These are phyloP conservation scores for Bombus difficillimus DNA, from an alignment of 1,140 invertebrate species.

Conservation along the genomic window DNA sequence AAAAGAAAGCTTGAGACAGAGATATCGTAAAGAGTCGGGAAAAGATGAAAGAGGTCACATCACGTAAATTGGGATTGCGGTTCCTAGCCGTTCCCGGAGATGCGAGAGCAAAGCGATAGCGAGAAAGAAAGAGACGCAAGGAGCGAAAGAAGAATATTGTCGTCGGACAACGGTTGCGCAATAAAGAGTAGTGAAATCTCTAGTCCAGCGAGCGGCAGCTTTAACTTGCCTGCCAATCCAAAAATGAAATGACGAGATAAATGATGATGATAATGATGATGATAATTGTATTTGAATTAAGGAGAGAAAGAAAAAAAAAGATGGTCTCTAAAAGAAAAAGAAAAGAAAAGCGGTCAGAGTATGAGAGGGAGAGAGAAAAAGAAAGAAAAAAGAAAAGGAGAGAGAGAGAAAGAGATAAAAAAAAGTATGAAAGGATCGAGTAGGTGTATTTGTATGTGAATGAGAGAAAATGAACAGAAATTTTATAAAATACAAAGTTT, in stretches of 20 bases:
- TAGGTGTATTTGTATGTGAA: neutral
- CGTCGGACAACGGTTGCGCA: slow-evolving; percentile 71
- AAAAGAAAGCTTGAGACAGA: neutral
- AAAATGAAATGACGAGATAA: slow-evolving; percentile 64
- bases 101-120: slow-evolving; percentile 28
- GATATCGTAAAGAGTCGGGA: neutral
- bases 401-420: slow-evolving; percentile 3
- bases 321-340: slow-evolving; percentile 27
- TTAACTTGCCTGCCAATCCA: slow-evolving; percentile 78
- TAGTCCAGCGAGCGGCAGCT: slow-evolving; percentile 81
- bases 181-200: slow-evolving; percentile 83
- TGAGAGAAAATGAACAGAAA: slow-evolving; percentile 35
- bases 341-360: slow-evolving; percentile 26
- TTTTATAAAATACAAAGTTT: slow-evolving; percentile 65
- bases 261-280: neutral
- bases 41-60: neutral
- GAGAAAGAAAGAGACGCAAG: slow-evolving; percentile 5
- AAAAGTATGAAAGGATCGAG: neutral
- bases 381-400: neutral
- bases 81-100: slow-evolving; percentile 45
- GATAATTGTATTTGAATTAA: neutral
- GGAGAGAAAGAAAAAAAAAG: slow-evolving; percentile 47
- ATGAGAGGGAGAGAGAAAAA: slow-evolving; percentile 24
- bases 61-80: slow-evolving; percentile 23
- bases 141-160: slow-evolving; percentile 18